phyloP scores from a whole-genome alignment of 2,113 vertebrate genomes.

The Centrocercus urophasianus region DNA sequence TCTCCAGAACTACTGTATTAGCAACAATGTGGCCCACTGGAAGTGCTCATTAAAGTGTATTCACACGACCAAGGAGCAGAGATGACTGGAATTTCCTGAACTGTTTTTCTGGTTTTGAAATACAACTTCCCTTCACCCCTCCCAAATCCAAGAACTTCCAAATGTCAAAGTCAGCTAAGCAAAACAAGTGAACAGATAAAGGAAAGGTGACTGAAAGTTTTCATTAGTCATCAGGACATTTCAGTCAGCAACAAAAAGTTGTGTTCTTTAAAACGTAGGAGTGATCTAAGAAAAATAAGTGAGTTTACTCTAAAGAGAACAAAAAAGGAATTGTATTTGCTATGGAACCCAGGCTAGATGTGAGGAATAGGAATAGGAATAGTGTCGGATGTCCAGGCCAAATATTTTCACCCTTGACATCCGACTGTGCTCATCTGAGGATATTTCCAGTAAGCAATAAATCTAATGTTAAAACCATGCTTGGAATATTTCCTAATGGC shows the following conservation, averaged over 20 bases:
- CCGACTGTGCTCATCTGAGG: background rate
- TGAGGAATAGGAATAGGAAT: background rate
- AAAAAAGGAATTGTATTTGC: background rate
- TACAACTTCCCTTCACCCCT: background rate
- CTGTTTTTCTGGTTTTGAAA: slow-evolving; percentile 44
- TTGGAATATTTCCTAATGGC: background rate
- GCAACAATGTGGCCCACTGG: background rate
- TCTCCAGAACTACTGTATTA: background rate
- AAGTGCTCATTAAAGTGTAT: slow-evolving; percentile 39
- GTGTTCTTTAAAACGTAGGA: background rate
- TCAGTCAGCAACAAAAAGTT: background rate
- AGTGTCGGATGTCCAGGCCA: background rate
- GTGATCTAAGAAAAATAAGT: background rate
- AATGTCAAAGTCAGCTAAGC: background rate
- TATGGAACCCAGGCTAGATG: accelerated
- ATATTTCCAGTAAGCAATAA: slow-evolving; percentile 36
- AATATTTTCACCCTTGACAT: slow-evolving; percentile 24
- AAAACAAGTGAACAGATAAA: background rate
- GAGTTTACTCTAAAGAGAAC: background rate
- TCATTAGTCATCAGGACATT: background rate
- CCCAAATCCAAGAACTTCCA: background rate
- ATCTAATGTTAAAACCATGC: background rate
- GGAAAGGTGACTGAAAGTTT: background rate
- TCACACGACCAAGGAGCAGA: background rate
- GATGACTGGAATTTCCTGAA: slow-evolving; percentile 45